Evolutionary conservation across 1,140 invertebrate species (phyloP), one percentile per base, ranked within the genome.

Genomic region (Holcopasites calliopsidis): DNA sequence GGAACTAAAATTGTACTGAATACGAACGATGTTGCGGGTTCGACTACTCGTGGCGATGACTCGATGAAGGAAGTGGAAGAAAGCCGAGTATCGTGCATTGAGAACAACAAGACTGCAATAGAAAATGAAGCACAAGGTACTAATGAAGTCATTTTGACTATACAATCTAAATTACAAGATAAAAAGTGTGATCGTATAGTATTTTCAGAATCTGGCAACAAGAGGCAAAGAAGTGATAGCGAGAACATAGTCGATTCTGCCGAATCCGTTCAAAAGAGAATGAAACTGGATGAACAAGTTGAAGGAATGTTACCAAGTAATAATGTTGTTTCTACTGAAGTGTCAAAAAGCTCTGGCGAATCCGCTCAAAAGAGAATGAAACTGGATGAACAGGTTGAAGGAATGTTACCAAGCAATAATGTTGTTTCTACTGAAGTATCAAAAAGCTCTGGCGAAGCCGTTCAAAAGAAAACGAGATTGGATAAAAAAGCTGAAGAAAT

Each of bases 1-100:
- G 55, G 44, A 13, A 71, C 57, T n/a, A 76, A 54, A 21, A 71
- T 61, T 26, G 21, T 31, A 7, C 44, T 71, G 3, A 61, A 71
- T 13, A 38, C 40, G 8, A 18, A 62, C 1, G 66, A 70, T 21
- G 11, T 76, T 0, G 35, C 60, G 16, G 23, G 33, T 61, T 26
- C 35, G 26, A 26, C 2, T 28, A 4, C n/a, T 7, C 28, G 23
- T 13, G 62, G 58, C 31, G 16, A 80, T 18, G 35, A 70, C 54
- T n/a, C 28, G 3, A 38, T 33, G n/a, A 61, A 26, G 8, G 47
- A 50, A 33, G 21, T 0, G 11, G 23, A 40, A 21, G 11, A 31
- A 50, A 4, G 1, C 28, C 23, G 50, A 28, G 21, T 13, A 38
- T 21, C n/a, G n/a, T n/a, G 4, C 18, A 16, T 2, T 16, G 8